phyloP scores from a whole-genome alignment of 2,113 vertebrate species.

The Silurus meridionalis region DNA sequence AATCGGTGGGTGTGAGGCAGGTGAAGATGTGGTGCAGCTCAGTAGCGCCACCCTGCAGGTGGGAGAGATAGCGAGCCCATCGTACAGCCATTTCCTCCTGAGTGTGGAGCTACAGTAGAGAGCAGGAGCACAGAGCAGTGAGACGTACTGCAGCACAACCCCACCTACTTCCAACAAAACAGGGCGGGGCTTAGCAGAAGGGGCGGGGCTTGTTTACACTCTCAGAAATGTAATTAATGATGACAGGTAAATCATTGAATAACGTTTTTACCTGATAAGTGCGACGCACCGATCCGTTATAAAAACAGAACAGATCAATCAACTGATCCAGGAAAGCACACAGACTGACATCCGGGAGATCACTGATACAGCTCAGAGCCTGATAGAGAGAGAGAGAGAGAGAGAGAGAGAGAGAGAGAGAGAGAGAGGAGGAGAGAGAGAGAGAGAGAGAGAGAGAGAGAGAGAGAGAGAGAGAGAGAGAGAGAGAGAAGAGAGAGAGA shows the following conservation, averaged over 20 bases:
- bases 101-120: slow-evolving; percentile 61
- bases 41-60: slow-evolving; percentile 75
- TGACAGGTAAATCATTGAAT: background rate
- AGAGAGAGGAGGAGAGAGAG: slow-evolving; percentile 57
- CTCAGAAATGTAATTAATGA: background rate
- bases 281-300: slow-evolving; percentile 77
- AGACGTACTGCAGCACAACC: background rate
- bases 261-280: slow-evolving; percentile 79
- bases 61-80: slow-evolving; percentile 81
- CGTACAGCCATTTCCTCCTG: slow-evolving; percentile 66
- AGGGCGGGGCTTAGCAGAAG: background rate
- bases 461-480: slow-evolving; percentile 64
- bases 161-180: background rate
- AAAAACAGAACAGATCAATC: slow-evolving; percentile 86
- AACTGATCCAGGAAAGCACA: slow-evolving; percentile 82
- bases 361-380: slow-evolving; percentile 83
- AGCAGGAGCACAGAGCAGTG: background rate
- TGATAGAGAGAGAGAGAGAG: slow-evolving; percentile 66
- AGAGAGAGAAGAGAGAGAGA: background rate
- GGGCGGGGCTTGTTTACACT: background rate
- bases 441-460: slow-evolving; percentile 48
- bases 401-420: slow-evolving; percentile 47
- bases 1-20: slow-evolving; percentile 85
- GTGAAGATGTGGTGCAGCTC: slow-evolving; percentile 85
- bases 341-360: slow-evolving; percentile 84